Evolutionary conservation across 2,113 vertebrate genomes (phyloP).

Genomic region (human (Homo sapiens)): DNA sequence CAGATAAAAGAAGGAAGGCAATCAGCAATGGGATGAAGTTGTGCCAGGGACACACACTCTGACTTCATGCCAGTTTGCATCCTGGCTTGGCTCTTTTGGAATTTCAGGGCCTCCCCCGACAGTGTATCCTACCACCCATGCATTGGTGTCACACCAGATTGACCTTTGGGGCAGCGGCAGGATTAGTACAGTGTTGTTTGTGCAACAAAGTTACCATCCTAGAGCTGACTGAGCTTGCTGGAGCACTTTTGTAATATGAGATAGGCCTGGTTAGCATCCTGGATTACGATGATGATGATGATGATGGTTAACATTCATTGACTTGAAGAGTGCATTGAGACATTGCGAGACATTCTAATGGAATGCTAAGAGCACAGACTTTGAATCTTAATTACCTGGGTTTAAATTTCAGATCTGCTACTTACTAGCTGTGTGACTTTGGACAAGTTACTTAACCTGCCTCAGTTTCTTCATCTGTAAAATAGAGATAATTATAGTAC

Average conservation of each 20-base stretch:
- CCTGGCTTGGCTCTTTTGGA: background rate
- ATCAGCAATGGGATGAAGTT: background rate
- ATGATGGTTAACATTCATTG: background rate
- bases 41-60: background rate
- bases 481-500: background rate
- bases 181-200: slow-evolving; percentile 6
- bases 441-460: background rate
- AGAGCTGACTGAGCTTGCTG: background rate
- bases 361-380: background rate
- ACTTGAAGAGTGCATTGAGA: background rate
- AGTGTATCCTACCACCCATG: background rate
- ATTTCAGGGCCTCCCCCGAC: background rate
- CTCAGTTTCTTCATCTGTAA: background rate
- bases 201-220: background rate
- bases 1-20: background rate
- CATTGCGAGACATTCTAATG: background rate
- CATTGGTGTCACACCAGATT: background rate
- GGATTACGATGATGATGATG: background rate
- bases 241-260: background rate
- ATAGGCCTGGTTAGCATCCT: background rate
- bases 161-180: background rate
- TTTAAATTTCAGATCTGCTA: background rate
- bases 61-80: background rate
- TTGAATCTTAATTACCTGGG: background rate
- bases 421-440: background rate